Evolutionary conservation across 2,113 vertebrate species (phyloP), one percentile per base, ranked within the genome.

Genomic region (Diphyllodes magnificus): DNA sequence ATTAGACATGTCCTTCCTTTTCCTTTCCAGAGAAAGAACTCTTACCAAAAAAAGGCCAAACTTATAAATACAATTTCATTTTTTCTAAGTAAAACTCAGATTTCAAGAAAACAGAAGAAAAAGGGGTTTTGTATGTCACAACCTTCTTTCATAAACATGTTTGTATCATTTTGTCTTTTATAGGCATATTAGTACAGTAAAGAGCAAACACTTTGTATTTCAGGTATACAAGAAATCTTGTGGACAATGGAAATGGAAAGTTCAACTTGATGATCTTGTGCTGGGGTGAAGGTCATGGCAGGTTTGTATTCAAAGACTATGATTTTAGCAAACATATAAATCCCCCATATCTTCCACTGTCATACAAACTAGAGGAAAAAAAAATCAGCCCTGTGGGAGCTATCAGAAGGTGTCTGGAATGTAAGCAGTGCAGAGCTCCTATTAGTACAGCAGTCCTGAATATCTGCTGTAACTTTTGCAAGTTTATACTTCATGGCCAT

Each of bases 281-380:
- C 92, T 99, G 99, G 99, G 99, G 99, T 95, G 99, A 99, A 98
- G 99, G 99, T n/a, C 99, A 99, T 21, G 99, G 99, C 98, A 99
- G 99, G 99, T 99, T 97, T 13, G 94, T 76, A 63, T 73, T 61
- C 45, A 70, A 57, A 88, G 27, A 37, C 54, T 50, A 16, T 49
- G 20, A n/a, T 57, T 88, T 82, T 54, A 77, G 30, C 14, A 61
- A 73, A 77, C 7, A 44, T 47, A 20, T 59, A 35, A 11, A 84
- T 54, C 4, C 30, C 24, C 20, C 11, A 1, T 64, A 37, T 70
- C 30, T 89, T 92, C 84, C 40, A 11, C 19, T 72, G 33, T 81
- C 45, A 25, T 24, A 66, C 1, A 35, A 51, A 82, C 42, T 9
- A 42, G 6, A 54, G 15, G 17, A 12, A 53, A 35, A 45, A 73